These are phyloP conservation scores for Schizaphis graminum DNA, from an alignment of 2,888 invertebrate species.

Conservation along the genomic window DNA sequence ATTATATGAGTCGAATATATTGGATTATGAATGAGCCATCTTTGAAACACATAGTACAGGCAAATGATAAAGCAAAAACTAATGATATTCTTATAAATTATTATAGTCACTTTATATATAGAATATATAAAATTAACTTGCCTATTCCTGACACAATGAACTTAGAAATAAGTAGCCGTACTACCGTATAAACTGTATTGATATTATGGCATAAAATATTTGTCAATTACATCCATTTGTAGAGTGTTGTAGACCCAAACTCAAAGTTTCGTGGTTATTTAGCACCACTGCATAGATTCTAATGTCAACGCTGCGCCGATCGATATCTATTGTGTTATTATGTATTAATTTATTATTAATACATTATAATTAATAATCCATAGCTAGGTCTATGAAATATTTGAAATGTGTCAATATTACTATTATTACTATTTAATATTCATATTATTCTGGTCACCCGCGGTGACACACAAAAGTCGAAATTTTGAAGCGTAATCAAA, in stretches of 20 bases:
- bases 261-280: neutral
- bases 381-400: neutral
- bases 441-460: neutral
- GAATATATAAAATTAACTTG: neutral
- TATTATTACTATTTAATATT: neutral
- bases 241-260: neutral
- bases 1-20: neutral
- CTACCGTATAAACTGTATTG: neutral
- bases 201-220: no score
- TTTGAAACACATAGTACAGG: neutral
- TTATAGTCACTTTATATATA: neutral
- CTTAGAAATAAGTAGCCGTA: neutral
- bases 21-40: neutral
- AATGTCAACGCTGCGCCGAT: neutral
- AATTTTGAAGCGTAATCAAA: neutral
- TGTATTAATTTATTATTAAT: no score
- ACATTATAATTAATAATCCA: neutral
- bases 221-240: neutral
- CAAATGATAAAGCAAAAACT: neutral
- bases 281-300: neutral
- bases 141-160: neutral
- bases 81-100: neutral
- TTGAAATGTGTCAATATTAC: neutral
- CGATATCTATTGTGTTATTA: neutral
- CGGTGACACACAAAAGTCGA: neutral